These are phyloP conservation scores for Dicyrtomina minuta DNA, from an alignment of 2,888 invertebrate species.

Conservation along the genomic window DNA sequence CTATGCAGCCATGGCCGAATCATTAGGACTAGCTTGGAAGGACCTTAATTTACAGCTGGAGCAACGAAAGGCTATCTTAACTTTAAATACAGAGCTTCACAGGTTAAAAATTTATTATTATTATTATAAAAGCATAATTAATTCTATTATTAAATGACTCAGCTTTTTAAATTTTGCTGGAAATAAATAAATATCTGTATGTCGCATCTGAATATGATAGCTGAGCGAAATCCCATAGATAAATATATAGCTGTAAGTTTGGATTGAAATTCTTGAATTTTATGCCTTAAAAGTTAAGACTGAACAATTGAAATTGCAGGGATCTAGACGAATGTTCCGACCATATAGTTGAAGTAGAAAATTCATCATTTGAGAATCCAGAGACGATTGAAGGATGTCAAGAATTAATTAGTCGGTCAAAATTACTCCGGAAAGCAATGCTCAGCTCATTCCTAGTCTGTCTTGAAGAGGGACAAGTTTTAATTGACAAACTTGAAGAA, in stretches of 20 bases:
- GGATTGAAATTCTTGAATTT: too few species aligned
- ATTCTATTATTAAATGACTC: too few species aligned
- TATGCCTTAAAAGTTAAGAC: too few species aligned
- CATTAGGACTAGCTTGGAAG: conserved; percentile 73
- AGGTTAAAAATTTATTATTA: too few species aligned
- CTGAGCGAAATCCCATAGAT: too few species aligned
- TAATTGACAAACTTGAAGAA: conserved; percentile 73
- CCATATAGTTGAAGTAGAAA: conserved; percentile 26
- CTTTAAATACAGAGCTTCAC: conserved; percentile 77
- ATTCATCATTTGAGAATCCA: conserved; percentile 22
- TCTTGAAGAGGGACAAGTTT: conserved; percentile 73
- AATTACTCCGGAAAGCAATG: conserved; percentile 70
- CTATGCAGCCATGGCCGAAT: conserved; percentile 85
- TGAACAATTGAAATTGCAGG: neutral
- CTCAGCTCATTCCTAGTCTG: conserved; percentile 76
- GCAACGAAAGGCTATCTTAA: conserved; percentile 72
- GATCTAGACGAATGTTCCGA: conserved; percentile 23
- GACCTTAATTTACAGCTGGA: conserved; percentile 78
- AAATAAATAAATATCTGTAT: neutral
- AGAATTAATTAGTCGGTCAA: conserved; percentile 68
- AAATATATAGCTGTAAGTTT: too few species aligned
- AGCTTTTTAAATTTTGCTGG: neutral
- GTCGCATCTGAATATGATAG: too few species aligned
- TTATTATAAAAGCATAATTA: neutral
- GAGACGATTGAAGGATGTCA: conserved; percentile 66